Base-by-base conservation (phyloP, 2,888 invertebrate species). In the Chloroclystis v-ata region DNA sequence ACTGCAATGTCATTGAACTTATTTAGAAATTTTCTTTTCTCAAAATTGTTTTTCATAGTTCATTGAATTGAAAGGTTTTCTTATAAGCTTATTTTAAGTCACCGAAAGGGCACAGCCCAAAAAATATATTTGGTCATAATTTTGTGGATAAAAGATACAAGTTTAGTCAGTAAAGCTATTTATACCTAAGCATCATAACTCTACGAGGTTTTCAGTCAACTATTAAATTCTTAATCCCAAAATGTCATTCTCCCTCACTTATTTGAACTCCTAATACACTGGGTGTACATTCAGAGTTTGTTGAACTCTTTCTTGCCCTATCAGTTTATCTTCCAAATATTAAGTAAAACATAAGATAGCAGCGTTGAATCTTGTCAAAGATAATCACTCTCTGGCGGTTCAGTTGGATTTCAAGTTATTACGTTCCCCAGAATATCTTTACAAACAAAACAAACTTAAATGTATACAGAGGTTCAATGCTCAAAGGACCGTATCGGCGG, bases 321-420 rank as follows among this genome's bases (percentile, higher is more conserved):
- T 49, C 42, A 49, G 47, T 52, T 48, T 52, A 44, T 43, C 30
- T 47, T 35, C 6, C 13, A 2, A 10, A 33, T 33, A 14, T 16
- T 16, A 10, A 16, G 14, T 5, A n/a, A 33, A 33, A 16, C 16
- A 20, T 20, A 20, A 33, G 16, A 33, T 10, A 24, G 20, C 20
- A 9, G 35, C 20, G 10, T 5, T 24, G 7, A 16, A 35, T 35
- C 11, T 10, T 11, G 3, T 35, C 20, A 7, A 10, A 35, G 16
- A 6, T 8, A 11, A 11, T 24, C 10, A 24, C 33, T 9, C 13
- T 32, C 9, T 6, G 1, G 14, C 11, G 13, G 8, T 33, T 33
- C 9, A n/a, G n/a, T 33, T n/a, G 10, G 20, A 35, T 35, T 35
- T 20, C 1, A 6, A 33, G n/a, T 14, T 16, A 14, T 33, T 14